phyloP scores from a whole-genome alignment of 2,888 invertebrate genomes.

The Cerastis rubricosa region DNA sequence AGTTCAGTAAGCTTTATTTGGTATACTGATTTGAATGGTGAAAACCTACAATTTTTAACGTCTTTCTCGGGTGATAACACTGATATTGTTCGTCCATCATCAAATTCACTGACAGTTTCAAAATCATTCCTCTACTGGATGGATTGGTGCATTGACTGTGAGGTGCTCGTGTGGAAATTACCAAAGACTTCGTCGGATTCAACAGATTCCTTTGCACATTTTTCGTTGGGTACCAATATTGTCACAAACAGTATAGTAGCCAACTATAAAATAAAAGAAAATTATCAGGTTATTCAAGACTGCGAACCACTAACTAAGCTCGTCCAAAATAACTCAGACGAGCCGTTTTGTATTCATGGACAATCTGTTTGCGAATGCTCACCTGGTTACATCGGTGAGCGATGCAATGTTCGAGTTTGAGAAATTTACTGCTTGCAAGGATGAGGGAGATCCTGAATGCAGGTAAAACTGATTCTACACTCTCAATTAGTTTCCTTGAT shows the following conservation, averaged over 20 bases:
- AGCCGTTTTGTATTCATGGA: neutral
- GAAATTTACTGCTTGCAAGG: neutral
- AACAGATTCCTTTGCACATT: too few relatives aligned
- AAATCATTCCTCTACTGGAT: neutral
- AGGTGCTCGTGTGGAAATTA: neutral
- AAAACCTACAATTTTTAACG: neutral
- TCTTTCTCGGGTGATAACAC: accelerated
- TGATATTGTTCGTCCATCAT: neutral
- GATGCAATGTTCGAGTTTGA: neutral
- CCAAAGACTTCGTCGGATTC: too few relatives aligned
- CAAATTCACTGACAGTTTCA: neutral
- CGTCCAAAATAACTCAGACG: neutral
- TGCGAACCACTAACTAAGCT: neutral
- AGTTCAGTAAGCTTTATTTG: neutral
- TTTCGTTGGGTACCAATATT: neutral
- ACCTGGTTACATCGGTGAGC: neutral
- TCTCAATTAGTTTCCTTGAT: neutral
- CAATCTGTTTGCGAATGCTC: conserved; percentile 8
- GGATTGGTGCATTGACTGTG: neutral
- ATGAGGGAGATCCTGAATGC: neutral
- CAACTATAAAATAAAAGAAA: conserved; percentile 7
- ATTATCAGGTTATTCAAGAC: neutral
- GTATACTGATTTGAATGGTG: neutral
- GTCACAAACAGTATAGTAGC: neutral
- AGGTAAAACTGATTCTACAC: neutral